Base-by-base conservation (phyloP, 2,113 vertebrate genomes). In the Cygnus atratus region DNA sequence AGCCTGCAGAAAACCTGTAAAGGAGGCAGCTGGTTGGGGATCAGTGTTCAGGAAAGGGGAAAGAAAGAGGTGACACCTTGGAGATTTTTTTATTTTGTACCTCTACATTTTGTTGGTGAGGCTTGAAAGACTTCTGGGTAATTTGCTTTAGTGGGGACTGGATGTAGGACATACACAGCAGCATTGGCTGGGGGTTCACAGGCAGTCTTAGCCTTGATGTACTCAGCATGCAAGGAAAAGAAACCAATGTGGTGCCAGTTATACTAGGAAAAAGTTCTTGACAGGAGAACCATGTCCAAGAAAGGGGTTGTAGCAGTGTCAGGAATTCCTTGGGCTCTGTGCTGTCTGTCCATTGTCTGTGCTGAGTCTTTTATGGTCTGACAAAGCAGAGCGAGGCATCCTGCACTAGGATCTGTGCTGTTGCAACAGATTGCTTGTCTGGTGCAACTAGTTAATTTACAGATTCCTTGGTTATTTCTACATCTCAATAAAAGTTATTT, bases 71-170 rank as follows among this genome's bases (percentile, higher is more conserved):
- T 59, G 22, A 17, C 6, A 3, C 75, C 48, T 63, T 17, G 21
- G 57, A 80, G 50, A n/a, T 65, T 58, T 89, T 71, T 89, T 65
- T 57, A 25, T 85, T 86, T 58, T 61, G 48, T 75, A 50, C 29
- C 7, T 68, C 37, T 79, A 2, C 31, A 25, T 65, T 84, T 73
- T 88, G 71, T 80, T 4, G 0, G 21, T 24, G 80, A 81, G 48
- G 13, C 48, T 75, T 85, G 74, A 59, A 92, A 87, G 43, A 41
- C 7, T 4, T 21, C 29, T 70, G 37, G 6, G 57, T 58, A 74
- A 22, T 29, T 57, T 37, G 55, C 55, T 17, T 21, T 44, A 33
- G 29, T 1, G 1, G 58, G 55, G 41, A 25, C 41, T 58, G 39
- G 83, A 79, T 74, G 71, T 87, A 48, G 68, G 80, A 31, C 74